phyloP scores from a whole-genome alignment of 2,113 vertebrate genomes.

The Agapornis roseicollis region DNA sequence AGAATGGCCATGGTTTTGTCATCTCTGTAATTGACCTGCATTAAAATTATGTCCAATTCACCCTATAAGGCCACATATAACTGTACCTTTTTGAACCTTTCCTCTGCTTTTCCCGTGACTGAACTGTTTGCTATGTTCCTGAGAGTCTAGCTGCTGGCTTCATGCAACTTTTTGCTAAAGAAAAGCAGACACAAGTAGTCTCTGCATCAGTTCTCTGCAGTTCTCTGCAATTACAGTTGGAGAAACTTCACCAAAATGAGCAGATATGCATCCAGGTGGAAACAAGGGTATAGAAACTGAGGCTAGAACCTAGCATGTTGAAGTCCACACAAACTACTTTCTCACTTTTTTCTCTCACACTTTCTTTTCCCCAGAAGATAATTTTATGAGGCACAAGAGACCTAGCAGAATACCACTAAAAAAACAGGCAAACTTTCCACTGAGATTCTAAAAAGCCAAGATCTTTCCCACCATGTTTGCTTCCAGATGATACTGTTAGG shows the following conservation, averaged over 20 bases:
- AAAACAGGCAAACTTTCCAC: neutral
- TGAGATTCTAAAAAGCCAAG: neutral
- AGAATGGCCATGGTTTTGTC: neutral
- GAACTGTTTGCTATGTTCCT: neutral
- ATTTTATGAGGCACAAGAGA: neutral
- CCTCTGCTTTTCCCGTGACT: neutral
- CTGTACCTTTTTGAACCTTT: neutral
- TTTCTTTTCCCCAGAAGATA: neutral
- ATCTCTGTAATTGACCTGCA: neutral
- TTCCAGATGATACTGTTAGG: neutral
- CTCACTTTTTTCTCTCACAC: neutral
- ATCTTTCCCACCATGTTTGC: neutral
- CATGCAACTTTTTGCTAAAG: neutral
- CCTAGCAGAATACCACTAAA: neutral
- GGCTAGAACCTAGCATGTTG: neutral
- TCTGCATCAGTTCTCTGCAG: too few relatives aligned
- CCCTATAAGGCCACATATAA: neutral
- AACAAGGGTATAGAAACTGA: neutral
- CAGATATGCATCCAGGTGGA: neutral
- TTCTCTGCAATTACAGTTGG: neutral
- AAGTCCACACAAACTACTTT: neutral
- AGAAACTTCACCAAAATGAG: neutral
- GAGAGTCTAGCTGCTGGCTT: neutral
- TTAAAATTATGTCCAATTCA: neutral
- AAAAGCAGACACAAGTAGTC: neutral